Evolutionary conservation across 2,888 invertebrate genomes (phyloP), one percentile per base, ranked within the genome.

Genomic region (Volucella inanis): DNA sequence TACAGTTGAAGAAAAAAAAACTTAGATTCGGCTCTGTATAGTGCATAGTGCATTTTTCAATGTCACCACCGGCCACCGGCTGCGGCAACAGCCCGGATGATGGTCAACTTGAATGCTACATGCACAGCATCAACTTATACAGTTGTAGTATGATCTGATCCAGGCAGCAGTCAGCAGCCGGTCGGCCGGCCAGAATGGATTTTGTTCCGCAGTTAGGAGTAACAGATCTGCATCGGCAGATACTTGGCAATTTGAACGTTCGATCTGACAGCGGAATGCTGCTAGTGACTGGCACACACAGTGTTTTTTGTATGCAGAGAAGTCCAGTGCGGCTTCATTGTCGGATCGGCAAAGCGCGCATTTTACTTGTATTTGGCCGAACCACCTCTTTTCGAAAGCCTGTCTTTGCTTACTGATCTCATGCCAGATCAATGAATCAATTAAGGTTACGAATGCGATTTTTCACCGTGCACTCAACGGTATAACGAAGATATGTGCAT

Each of bases 391-490:
- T 85, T 55, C 72, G 85, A 85, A 85, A 81, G 81, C 81, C 85
- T 80, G 84, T 84, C 84, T 75, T 70, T 75, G 70, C 62, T 67
- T 57, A 62, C 85, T 57, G 81, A 85, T 85, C 85, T 71, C 70
- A 81, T 81, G 71, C 71, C 14, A 81, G 85, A 85, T 85, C 85
- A 85, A 85, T 85, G 85, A 85, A 85, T 85, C 85, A 85, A 85
- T 85, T 85, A 85, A 85, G 81, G 61, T 76, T 15, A 50, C 59
- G 54, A 85, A 76, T 71, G 81, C 81, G 71, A 77, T 65, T 65
- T 71, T 72, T 54, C 52, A 54, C 57, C 15, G 70, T 82, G 65
- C 50, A 61, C 52, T 31, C 70, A 45, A 50, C 55, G 43, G 52
- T 43, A 59, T 54, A 67, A 31, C 31, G 31, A 31, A 31, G 0